phyloP scores from a whole-genome alignment of 2,797 vertebrate genomes.

The Tympanoctomys barrerae region DNA sequence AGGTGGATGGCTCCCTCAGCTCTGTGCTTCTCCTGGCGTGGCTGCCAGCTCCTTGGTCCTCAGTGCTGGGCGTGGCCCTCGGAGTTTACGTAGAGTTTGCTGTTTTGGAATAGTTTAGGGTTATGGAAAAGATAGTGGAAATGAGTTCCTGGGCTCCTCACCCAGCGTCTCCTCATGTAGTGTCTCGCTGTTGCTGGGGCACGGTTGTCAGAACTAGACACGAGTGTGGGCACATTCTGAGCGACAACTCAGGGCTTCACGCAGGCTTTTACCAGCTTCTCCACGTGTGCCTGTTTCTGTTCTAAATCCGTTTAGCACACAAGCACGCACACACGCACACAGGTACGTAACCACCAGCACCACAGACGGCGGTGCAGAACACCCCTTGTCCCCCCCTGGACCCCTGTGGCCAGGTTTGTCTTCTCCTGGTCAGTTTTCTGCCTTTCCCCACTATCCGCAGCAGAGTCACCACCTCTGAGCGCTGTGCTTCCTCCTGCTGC shows the following conservation, averaged over 20 bases:
- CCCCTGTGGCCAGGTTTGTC: neutral
- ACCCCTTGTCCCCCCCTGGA: neutral
- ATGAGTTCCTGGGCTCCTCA: neutral
- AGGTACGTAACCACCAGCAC: neutral
- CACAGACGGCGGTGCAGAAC: neutral
- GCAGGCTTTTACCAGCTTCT: neutral
- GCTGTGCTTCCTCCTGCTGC: fast-evolving
- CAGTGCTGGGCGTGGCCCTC: neutral
- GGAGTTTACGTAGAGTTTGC: conserved; percentile 3
- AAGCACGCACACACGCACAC: neutral
- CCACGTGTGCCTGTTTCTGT: neutral
- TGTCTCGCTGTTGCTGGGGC: neutral
- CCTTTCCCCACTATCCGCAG: neutral
- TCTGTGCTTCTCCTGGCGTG: neutral
- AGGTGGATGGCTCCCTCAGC: neutral
- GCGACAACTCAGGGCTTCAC: neutral
- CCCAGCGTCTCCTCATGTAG: neutral
- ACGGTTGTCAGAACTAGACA: conserved; percentile 34
- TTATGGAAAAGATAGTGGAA: conserved; percentile 11
- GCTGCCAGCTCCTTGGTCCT: neutral
- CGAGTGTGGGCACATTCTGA: neutral
- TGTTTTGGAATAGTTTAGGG: conserved; percentile 42
- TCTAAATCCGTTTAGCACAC: neutral
- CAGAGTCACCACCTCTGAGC: neutral
- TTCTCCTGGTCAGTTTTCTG: neutral